phyloP scores from a whole-genome alignment of 2,113 vertebrate species.

The Myotis lucifugus region DNA sequence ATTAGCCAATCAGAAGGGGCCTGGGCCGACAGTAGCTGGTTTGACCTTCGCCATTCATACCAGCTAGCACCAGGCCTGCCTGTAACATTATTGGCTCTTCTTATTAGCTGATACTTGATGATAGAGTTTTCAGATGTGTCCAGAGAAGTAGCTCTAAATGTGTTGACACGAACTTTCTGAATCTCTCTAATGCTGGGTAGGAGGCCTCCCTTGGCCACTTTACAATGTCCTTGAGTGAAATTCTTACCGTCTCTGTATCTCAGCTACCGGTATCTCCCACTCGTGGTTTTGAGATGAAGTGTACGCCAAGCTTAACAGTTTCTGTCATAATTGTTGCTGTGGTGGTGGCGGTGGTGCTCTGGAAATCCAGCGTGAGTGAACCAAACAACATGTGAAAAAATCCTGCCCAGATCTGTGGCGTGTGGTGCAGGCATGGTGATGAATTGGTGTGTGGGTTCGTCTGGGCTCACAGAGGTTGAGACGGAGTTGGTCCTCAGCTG shows the following conservation, averaged over 20 bases:
- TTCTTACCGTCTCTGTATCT: neutral
- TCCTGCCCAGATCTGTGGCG: neutral
- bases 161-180: neutral
- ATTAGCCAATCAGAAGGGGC: neutral
- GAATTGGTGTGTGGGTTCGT: rapidly evolving
- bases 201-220: neutral
- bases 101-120: neutral
- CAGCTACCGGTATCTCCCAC: neutral
- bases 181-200: neutral
- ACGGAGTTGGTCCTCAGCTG: rapidly evolving
- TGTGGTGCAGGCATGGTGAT: neutral
- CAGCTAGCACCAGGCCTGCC: neutral
- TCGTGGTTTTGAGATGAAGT: neutral
- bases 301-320: rapidly evolving
- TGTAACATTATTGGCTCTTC: neutral
- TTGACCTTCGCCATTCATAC: neutral
- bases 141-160: neutral
- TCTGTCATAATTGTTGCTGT: neutral
- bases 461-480: neutral
- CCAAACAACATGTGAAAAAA: neutral
- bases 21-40: neutral
- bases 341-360: neutral
- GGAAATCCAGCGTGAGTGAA: neutral
- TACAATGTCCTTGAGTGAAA: neutral
- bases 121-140: neutral